These are phyloP conservation scores for Dione vanillae DNA, from an alignment of 2,888 invertebrate species.

Conservation along the genomic window DNA sequence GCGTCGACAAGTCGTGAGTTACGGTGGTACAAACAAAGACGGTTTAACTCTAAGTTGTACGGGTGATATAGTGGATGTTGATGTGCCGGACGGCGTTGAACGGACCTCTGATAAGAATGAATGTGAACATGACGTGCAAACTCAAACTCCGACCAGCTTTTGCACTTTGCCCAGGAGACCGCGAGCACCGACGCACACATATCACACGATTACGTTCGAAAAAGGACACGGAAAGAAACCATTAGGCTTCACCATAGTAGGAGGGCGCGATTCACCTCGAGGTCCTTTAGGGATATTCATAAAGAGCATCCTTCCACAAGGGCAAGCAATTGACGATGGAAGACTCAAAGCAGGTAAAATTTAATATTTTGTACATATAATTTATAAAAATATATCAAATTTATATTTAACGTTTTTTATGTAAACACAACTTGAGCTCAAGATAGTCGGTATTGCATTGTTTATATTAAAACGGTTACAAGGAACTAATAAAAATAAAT, in stretches of 20 bases:
- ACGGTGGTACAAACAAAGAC: constrained; percentile 79
- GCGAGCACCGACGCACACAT: constrained; percentile 87
- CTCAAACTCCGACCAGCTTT: constrained; percentile 85
- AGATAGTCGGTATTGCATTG: constrained; percentile 49
- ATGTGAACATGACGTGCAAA: constrained; percentile 71
- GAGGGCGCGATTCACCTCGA: constrained; percentile 92
- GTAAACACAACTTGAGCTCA: constrained; percentile 52
- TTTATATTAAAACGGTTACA: constrained; percentile 21
- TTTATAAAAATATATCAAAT: not conserved
- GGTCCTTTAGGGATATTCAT: constrained; percentile 94
- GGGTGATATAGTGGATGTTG: constrained; percentile 71
- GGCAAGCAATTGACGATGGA: constrained; percentile 93
- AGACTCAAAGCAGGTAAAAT: constrained; percentile 90
- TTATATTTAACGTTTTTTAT: constrained; percentile 11
- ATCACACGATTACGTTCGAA: constrained; percentile 89
- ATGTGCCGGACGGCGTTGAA: constrained; percentile 69
- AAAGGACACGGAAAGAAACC: constrained; percentile 93
- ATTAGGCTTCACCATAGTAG: constrained; percentile 95
- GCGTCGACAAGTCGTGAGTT: constrained; percentile 83
- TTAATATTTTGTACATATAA: not conserved
- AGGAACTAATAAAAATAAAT: constrained; percentile 27
- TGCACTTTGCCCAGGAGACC: constrained; percentile 90
- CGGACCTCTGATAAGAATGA: constrained; percentile 66
- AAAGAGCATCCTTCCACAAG: constrained; percentile 92
- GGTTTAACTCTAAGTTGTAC: constrained; percentile 74